phyloP scores from a whole-genome alignment of 2,888 invertebrate species.

The Cremastinae sp. region DNA sequence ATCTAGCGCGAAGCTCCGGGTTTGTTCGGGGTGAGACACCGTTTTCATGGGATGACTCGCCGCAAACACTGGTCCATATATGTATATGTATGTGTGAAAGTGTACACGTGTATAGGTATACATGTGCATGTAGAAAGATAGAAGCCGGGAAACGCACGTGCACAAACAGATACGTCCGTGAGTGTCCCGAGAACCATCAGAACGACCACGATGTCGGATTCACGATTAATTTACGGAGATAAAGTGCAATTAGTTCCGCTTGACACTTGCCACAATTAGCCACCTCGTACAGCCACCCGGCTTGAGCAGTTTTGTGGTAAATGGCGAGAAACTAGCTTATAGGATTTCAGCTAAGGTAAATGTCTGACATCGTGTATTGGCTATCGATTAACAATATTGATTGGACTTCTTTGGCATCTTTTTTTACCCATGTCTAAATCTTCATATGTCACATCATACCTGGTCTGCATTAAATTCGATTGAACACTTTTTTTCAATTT shows the following conservation, averaged over 20 bases:
- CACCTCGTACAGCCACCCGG: conserved; percentile 48
- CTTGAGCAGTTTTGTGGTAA: conserved; percentile 28
- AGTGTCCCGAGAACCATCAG: conserved; percentile 32
- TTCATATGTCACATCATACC: too few relatives aligned
- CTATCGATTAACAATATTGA: conserved; percentile 17
- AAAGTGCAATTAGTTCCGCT: conserved; percentile 74
- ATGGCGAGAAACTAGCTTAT: conserved; percentile 25
- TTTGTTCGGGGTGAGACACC: conserved; percentile 67
- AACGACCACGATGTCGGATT: conserved; percentile 59
- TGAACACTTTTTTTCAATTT: too few relatives aligned
- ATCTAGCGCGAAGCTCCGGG: conserved; percentile 60
- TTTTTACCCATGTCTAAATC: not conserved
- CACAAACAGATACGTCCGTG: not conserved
- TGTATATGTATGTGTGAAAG: too few relatives aligned
- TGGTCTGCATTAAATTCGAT: too few relatives aligned
- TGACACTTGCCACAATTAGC: conserved; percentile 73
- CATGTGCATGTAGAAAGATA: conserved; percentile 3
- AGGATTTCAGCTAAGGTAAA: conserved; percentile 6
- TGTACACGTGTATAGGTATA: conserved; percentile 24
- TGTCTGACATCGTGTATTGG: conserved; percentile 38
- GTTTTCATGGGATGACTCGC: conserved; percentile 62
- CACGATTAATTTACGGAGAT: conserved; percentile 75
- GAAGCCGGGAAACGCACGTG: too few relatives aligned
- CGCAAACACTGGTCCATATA: conserved; percentile 68
- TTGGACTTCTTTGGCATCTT: conserved; percentile 2